Conservation (phyloP, 2,797 vertebrate genomes). For the Coluber constrictor region DNA sequence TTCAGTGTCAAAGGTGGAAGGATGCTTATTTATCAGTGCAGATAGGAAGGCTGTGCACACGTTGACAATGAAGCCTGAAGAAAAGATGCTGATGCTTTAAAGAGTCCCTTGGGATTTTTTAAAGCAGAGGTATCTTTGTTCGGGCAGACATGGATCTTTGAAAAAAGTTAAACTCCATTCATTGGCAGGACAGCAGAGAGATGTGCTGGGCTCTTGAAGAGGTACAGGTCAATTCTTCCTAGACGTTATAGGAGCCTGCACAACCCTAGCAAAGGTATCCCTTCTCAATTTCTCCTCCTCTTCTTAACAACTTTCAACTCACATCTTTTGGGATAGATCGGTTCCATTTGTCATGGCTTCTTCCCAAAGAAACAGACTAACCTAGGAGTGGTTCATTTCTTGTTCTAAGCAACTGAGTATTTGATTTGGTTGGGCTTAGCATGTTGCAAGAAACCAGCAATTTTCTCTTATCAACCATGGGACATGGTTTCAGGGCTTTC, state of each 20-base stretch:
- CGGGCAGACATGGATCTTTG: background rate
- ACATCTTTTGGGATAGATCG: background rate
- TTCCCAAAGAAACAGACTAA: background rate
- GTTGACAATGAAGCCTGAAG: background rate
- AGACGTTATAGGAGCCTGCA: background rate
- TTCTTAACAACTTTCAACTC: constrained; percentile 35
- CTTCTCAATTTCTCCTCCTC: constrained; percentile 35
- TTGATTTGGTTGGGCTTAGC: background rate
- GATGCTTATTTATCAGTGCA: constrained; percentile 62
- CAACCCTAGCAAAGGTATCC: background rate
- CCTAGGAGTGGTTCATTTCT: background rate
- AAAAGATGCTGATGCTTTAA: background rate
- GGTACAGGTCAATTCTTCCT: background rate
- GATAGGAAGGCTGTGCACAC: constrained; percentile 22
- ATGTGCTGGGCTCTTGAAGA: background rate
- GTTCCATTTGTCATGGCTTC: background rate
- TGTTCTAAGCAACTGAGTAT: background rate
- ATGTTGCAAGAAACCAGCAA: background rate
- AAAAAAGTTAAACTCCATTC: background rate
- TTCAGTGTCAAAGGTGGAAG: constrained; percentile 65
- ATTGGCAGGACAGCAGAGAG: background rate
- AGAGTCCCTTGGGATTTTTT: background rate
- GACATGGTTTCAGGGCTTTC: background rate
- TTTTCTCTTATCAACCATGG: background rate
- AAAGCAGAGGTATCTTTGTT: background rate